A percentile compares a stretch with the other conserved stretches of the same genome.
These are phyloP conservation scores for Bombus confusus DNA, from an alignment of 1,140 invertebrate species.

Conservation along the genomic window DNA sequence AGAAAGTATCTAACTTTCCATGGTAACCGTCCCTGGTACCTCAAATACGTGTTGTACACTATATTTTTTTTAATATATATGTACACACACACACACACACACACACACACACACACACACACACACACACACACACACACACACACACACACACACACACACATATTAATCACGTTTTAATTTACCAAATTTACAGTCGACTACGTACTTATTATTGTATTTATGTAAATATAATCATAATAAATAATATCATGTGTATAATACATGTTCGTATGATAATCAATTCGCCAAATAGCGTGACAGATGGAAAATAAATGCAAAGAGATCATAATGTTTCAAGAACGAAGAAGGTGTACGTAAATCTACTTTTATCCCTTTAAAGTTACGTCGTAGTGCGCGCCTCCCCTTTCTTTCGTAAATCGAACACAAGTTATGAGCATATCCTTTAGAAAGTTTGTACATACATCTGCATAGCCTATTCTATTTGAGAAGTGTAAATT, in stretches of 20 bases:
- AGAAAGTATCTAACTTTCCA: constrained; percentile 16
- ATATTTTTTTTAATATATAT: constrained; percentile 12
- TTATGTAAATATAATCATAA: neutral
- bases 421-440: neutral
- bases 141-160: too few relatives aligned
- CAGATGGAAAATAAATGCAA: too few relatives aligned
- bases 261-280: too few relatives aligned
- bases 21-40: constrained; percentile 27
- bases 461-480: neutral
- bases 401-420: neutral
- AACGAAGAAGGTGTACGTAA: neutral
- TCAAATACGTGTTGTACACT: neutral
- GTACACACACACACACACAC: too few relatives aligned
- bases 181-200: too few relatives aligned
- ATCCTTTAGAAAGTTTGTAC: neutral
- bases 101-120: too few relatives aligned
- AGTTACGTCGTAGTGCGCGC: too few relatives aligned
- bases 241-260: too few relatives aligned
- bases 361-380: too few relatives aligned
- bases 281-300: too few relatives aligned
- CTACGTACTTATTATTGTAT: neutral
- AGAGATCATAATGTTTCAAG: neutral
- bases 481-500: neutral
- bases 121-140: too few relatives aligned
- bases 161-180: too few relatives aligned